Base-by-base conservation (phyloP, 2,797 vertebrate genomes). In the Syndactyla subalaris region DNA sequence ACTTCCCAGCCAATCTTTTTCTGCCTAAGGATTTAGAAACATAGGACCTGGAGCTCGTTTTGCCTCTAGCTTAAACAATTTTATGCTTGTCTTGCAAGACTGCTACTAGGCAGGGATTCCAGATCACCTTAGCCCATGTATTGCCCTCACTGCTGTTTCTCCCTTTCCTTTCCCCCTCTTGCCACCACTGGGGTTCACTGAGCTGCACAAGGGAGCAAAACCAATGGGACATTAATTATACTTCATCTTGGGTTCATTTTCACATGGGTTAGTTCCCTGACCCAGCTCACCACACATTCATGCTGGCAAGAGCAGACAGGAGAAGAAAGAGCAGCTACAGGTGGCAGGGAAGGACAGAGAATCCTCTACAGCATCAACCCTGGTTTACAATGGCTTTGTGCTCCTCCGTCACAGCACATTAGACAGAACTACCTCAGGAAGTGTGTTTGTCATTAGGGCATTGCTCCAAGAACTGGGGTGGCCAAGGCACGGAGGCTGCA, bases 71-170 rank as follows among this genome's bases (percentile, higher is more conserved):
- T 46, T 73, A 54, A 83, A 58, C 9, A 20, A 46, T 27, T 90
- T 41, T 76, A 2, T 58, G 17, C 41, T 86, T 6, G 1, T 63
- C 62, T 27, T 78, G 36, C 11, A 46, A 71, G 51, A 46, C 21
- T 73, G 21, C 27, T 70, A 16, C 34, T 46, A 57, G 58, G 32
- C 21, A 41, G 43, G 22, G 36, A 4, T 7, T 39, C 41, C 1
- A 0, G 1, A 52, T 79, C 38, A 67, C 12, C 14, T 38, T 36
- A 55, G 9, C 1, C 30, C 0, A 0, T 5, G 0, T 61, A 30
- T 46, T 78, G 29, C 32, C 62, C 15, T 36, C 5, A 3, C 12
- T 48, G 59, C 14, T 85, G 70, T 51, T 87, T 70, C 21, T 76
- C 5, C 30, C 14, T 76, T 73, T 65, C 11, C 30, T 84, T 87